Evolutionary conservation across 2,797 vertebrate genomes (phyloP), one percentile per base, ranked within the genome.

Genomic region (Pelochelys cantorii): DNA sequence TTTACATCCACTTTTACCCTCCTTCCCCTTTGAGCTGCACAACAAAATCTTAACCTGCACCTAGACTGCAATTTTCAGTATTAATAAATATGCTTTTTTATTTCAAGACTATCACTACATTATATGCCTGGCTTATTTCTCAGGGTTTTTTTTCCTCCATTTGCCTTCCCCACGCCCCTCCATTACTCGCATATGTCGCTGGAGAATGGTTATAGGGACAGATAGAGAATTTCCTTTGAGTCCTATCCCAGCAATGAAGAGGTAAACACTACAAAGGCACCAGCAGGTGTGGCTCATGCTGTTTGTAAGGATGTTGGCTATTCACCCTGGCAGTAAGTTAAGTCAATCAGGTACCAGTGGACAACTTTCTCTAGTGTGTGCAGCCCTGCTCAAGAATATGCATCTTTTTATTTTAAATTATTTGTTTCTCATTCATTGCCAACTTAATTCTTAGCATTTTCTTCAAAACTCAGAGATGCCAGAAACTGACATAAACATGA

Each of bases 251-350:
- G 34, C 55, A 31, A 5, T 4, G 1, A 85, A 48, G 75, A 88
- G 80, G n/a, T 1, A 1, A 90, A 79, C 84, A 84, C 86, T 78
- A 55, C 23, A 11, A 86, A 48, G 87, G 12, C 1, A 48, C 23
- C 0, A 0, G 29, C 0, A 81, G 5, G 57, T 25, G 23, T 27
- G 23, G 25, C 6, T 48, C 74, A 42, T 25, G 37, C 74, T 27
- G 5, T 3, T 5, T 53, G 18, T 31, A 34, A 83, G 91, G 77
- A 85, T 0, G 0, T 78, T 20, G 54, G 31, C 22, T 31, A 3
- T 13, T 88, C 37, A n/a, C 83, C 87, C 9, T 68, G 1, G 17
- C 65, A 34, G 9, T 34, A 27, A 27, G 25, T 75, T 48, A 75
- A 42, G 7, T 15, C 23, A 48, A 25, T 75, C 23, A 15, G 37